Conservation (phyloP, 2,888 invertebrate species). For the Drosophila borborema region DNA sequence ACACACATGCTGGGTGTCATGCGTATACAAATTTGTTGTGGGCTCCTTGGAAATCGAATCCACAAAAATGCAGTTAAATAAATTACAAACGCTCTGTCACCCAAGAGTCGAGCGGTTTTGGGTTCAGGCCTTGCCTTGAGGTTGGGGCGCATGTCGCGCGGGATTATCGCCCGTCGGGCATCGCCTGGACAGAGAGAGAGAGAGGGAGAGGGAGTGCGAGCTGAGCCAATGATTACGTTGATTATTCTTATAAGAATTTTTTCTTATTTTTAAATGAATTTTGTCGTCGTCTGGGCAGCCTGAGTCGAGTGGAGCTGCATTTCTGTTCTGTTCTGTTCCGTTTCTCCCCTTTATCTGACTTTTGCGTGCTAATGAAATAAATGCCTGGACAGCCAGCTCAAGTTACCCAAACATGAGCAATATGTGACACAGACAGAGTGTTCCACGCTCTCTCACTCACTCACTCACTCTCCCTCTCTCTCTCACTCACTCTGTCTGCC, state of each 20-base stretch:
- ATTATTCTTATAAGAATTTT: slow-evolving; percentile 61
- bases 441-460: slow-evolving; percentile 10
- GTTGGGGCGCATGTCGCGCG: slow-evolving; percentile 72
- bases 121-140: slow-evolving; percentile 17
- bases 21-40: slow-evolving; percentile 71
- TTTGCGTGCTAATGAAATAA: slow-evolving; percentile 78
- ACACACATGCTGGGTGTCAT: slow-evolving; percentile 32
- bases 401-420: slow-evolving; percentile 75
- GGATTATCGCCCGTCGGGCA: slow-evolving; percentile 72
- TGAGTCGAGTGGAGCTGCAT: not conserved
- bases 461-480: not conserved
- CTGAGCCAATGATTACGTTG: slow-evolving; percentile 50
- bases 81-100: slow-evolving; percentile 81
- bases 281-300: slow-evolving; percentile 27
- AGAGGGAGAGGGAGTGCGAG: not conserved
- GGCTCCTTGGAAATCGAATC: slow-evolving; percentile 75
- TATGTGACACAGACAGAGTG: slow-evolving; percentile 61
- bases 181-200: slow-evolving; percentile 35
- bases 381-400: slow-evolving; percentile 75
- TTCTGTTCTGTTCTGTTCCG: not conserved
- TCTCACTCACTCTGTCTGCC: not conserved
- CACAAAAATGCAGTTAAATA: slow-evolving; percentile 82
- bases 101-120: slow-evolving; percentile 51
- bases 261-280: slow-evolving; percentile 66
- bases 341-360: slow-evolving; percentile 34